phyloP scores from a whole-genome alignment of 2,113 vertebrate species.

The Halichoerus grypus region DNA sequence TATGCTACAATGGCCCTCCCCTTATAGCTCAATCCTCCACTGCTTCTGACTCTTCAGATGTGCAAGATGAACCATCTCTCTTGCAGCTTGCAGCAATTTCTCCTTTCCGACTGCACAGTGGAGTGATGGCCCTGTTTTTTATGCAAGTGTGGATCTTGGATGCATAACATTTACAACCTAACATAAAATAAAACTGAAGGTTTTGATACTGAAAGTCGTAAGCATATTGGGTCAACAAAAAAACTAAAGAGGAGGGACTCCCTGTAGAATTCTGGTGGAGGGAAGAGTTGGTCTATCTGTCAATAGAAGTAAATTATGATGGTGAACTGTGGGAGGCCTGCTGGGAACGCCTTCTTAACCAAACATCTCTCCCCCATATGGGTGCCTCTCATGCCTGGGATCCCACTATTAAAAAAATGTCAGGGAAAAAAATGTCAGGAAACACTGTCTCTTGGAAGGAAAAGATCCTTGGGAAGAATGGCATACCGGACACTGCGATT shows the following conservation, averaged over 20 bases:
- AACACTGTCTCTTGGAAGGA: background rate
- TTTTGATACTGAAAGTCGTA: constrained; percentile 58
- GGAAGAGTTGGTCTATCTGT: background rate
- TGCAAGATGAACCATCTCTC: constrained; percentile 73
- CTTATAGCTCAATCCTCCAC: constrained; percentile 46
- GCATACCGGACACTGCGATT: background rate
- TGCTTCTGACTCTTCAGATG: constrained; percentile 66
- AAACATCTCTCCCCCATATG: background rate
- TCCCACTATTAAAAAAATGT: background rate
- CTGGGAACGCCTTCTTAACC: background rate
- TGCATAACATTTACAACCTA: constrained; percentile 75
- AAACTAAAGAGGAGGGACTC: constrained; percentile 17
- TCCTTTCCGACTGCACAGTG: constrained; percentile 64
- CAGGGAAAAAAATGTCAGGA: background rate
- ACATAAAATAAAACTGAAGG: constrained; percentile 70
- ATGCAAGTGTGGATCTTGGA: constrained; percentile 77
- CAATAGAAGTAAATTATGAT: background rate
- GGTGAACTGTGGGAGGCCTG: background rate
- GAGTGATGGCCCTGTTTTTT: constrained; percentile 78
- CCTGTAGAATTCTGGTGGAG: constrained; percentile 43
- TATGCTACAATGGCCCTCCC: constrained; percentile 73
- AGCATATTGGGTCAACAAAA: constrained; percentile 70
- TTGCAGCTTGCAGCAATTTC: constrained; percentile 81
- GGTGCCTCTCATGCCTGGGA: background rate
- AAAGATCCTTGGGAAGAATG: background rate